A percentile compares a stretch with the other conserved stretches of the same genome.
Evolutionary conservation across 2,797 vertebrate genomes (phyloP).

Genomic region (Stomatorhinus walkeri): DNA sequence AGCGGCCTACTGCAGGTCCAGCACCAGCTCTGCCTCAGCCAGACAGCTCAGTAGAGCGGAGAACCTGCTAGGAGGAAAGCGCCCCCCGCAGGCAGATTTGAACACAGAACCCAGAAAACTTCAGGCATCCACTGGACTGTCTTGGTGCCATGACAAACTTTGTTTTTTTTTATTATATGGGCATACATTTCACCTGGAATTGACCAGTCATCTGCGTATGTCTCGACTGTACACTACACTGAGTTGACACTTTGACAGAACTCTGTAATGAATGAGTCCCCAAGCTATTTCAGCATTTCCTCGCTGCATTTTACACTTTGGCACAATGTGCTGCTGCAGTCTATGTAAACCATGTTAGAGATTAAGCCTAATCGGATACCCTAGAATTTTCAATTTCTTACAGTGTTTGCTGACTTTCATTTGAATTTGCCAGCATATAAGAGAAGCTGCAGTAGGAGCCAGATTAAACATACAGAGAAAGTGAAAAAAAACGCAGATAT

Average conservation of each 20-base stretch:
- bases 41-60: background rate
- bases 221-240: background rate
- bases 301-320: background rate
- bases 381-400: background rate
- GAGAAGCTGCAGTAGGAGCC: background rate
- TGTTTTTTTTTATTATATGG: background rate
- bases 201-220: background rate
- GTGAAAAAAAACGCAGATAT: background rate
- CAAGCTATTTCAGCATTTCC: background rate
- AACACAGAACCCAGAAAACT: background rate
- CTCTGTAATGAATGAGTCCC: background rate
- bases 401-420: constrained; percentile 5
- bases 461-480: background rate
- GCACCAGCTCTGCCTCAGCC: background rate
- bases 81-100: background rate
- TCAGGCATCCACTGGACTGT: background rate
- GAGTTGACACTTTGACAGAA: background rate
- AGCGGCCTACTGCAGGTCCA: background rate
- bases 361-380: background rate
- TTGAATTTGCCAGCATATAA: background rate
- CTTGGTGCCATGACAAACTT: background rate
- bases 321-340: background rate
- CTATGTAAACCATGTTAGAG: background rate
- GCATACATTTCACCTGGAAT: background rate
- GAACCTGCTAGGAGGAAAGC: background rate